phyloP scores from a whole-genome alignment of 2,888 invertebrate genomes.

The Sesia bembeciformis region DNA sequence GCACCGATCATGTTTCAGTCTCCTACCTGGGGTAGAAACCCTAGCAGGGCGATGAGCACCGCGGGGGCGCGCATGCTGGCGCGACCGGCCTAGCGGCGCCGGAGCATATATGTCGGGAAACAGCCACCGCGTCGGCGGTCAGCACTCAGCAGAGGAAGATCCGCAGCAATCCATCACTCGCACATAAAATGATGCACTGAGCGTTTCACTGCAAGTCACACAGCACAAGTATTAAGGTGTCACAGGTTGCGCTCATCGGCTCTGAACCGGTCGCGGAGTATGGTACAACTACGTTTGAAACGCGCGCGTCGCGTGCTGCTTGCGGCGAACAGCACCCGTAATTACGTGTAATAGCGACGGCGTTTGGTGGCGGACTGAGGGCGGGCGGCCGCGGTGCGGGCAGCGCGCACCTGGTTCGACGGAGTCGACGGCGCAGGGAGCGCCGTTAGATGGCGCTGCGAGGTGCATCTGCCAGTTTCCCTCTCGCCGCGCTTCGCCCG shows the following conservation, averaged over 20 bases:
- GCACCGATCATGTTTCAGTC: slow-evolving; percentile 28
- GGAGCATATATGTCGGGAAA: slow-evolving; percentile 55
- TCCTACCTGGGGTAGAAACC: slow-evolving; percentile 73
- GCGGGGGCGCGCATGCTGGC: slow-evolving; percentile 72
- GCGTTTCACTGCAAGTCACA: slow-evolving; percentile 70
- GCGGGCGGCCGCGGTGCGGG: slow-evolving; percentile 57
- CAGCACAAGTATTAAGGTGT: slow-evolving; percentile 63
- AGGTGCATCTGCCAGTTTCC: slow-evolving; percentile 63
- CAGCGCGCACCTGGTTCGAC: slow-evolving; percentile 49
- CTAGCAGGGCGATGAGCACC: slow-evolving; percentile 72
- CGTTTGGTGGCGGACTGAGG: slow-evolving; percentile 71
- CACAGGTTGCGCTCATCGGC: slow-evolving; percentile 64
- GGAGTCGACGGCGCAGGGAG: slow-evolving; percentile 15
- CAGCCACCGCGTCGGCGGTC: slow-evolving; percentile 27
- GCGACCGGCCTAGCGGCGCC: slow-evolving; percentile 69
- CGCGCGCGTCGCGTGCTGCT: slow-evolving; percentile 63
- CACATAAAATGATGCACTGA: slow-evolving; percentile 57
- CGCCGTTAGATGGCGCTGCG: slow-evolving; percentile 68
- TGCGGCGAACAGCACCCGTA: slow-evolving; percentile 42
- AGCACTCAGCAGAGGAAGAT: slow-evolving; percentile 54
- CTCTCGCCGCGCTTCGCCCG: slow-evolving; percentile 19
- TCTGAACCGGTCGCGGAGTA: slow-evolving; percentile 60
- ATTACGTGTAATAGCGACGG: slow-evolving; percentile 52
- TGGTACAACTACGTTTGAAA: slow-evolving; percentile 67
- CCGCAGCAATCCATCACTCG: slow-evolving; percentile 71